phyloP scores from a whole-genome alignment of 1,140 invertebrate species.

The Papilio machaon region DNA sequence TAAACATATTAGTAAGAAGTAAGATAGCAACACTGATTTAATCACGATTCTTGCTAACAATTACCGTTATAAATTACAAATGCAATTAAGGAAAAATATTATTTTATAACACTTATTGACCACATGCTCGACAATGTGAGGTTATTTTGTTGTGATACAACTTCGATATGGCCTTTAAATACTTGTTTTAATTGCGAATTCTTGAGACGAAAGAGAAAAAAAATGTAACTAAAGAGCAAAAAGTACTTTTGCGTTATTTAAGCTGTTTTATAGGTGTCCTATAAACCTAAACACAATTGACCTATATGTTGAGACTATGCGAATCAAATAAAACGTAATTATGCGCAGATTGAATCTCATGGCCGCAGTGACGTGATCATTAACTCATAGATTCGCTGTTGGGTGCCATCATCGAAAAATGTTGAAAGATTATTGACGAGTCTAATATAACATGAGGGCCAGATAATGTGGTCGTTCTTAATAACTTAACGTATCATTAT shows the following conservation, averaged over 20 bases:
- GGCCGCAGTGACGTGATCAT: conserved; percentile 31
- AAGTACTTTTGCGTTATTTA: neutral
- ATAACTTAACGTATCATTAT: neutral
- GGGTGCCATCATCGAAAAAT: conserved; percentile 29
- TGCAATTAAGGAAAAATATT: neutral
- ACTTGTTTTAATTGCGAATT: neutral
- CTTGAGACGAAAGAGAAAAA: no score
- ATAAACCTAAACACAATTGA: conserved; percentile 28
- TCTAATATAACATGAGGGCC: neutral
- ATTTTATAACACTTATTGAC: neutral
- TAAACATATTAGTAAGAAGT: no score
- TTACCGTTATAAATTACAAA: conserved; percentile 6
- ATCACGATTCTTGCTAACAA: neutral
- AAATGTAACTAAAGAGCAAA: neutral
- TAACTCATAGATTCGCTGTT: conserved; percentile 29
- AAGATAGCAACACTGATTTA: neutral
- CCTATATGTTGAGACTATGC: conserved; percentile 29
- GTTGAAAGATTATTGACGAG: neutral
- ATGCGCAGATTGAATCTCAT: conserved; percentile 39
- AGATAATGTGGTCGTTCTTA: neutral
- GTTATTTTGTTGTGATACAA: neutral
- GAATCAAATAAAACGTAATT: conserved; percentile 31
- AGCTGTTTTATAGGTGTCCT: neutral
- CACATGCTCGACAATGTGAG: neutral
- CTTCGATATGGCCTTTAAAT: neutral